A percentile compares a stretch with the other conserved stretches of the same genome.
Conservation (phyloP, 2,113 vertebrate species). For the Pangasianodon gigas region DNA sequence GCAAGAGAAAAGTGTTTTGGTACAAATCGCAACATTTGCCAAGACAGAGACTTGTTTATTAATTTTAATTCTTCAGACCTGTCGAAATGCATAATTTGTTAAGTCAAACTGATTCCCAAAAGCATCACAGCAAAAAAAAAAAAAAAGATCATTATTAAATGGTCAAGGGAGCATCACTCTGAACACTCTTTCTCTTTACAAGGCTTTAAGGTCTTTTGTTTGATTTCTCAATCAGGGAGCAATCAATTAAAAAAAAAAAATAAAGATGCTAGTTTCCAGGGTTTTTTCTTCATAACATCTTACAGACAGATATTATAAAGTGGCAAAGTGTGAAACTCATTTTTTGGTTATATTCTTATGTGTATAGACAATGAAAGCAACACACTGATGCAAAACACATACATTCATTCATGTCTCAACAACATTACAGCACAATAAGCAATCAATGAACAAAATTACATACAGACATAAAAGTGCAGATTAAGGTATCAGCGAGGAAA, state of each 20-base stretch:
- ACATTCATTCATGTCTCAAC: conserved; percentile 9
- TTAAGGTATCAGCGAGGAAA: conserved; percentile 43
- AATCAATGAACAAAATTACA: conserved; percentile 48
- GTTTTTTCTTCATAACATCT: not conserved
- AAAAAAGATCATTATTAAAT: not conserved
- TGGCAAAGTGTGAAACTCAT: not conserved
- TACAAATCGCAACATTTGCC: not conserved
- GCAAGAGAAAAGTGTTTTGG: not conserved
- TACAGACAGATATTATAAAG: not conserved
- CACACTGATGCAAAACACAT: not conserved
- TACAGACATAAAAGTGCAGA: conserved; percentile 39
- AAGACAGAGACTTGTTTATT: not conserved
- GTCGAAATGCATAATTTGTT: not conserved
- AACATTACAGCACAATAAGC: conserved; percentile 16
- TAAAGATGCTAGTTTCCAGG: not conserved
- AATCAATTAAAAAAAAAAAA: not conserved
- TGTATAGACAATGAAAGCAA: not conserved
- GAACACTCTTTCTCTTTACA: not conserved
- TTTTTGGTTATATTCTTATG: not conserved
- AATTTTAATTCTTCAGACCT: not conserved
- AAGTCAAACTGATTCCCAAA: not conserved
- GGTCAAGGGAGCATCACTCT: not conserved
- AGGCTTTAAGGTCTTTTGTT: not conserved
- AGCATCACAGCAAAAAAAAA: not conserved
- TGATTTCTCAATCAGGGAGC: not conserved